These are phyloP conservation scores for Musca vetustissima DNA, from an alignment of 1,140 invertebrate species.

Conservation along the genomic window DNA sequence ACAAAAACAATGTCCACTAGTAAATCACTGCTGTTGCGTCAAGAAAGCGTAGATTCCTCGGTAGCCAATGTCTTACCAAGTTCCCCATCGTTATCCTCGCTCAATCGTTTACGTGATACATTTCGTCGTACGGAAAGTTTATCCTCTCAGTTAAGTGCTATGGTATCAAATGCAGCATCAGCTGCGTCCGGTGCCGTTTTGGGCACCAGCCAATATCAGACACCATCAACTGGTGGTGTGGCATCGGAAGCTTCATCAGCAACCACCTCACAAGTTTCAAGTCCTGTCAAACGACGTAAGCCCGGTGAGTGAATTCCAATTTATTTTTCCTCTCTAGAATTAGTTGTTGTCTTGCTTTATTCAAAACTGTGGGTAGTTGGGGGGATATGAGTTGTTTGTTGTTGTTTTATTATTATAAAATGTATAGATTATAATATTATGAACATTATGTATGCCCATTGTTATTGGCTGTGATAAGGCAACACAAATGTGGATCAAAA, in stretches of 20 bases:
- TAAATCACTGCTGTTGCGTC: slow-evolving; percentile 43
- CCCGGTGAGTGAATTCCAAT: slow-evolving; percentile 39
- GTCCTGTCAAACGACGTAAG: slow-evolving; percentile 37
- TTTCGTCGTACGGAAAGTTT: slow-evolving; percentile 49
- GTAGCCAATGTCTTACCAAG: slow-evolving; percentile 30
- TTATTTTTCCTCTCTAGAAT: too few species aligned
- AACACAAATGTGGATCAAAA: neutral
- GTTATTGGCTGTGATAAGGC: neutral
- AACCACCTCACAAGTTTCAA: slow-evolving; percentile 24
- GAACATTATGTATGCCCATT: neutral
- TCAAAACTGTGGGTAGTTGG: too few species aligned
- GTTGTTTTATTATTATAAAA: too few species aligned
- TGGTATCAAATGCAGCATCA: slow-evolving; percentile 45
- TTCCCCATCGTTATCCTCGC: slow-evolving; percentile 37
- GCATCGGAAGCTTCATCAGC: slow-evolving; percentile 28
- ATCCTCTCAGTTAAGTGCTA: slow-evolving; percentile 47
- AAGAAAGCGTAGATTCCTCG: slow-evolving; percentile 44
- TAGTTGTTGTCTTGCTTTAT: neutral
- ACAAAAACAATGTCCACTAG: slow-evolving; percentile 38
- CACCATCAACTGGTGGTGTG: slow-evolving; percentile 28
- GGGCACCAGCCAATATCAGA: slow-evolving; percentile 33
- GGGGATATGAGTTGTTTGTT: neutral
- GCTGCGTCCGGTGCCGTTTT: slow-evolving; percentile 44
- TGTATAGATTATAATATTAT: too few species aligned
- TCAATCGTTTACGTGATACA: slow-evolving; percentile 49